Percentiles rank a stretch among this genome's conserved stretches.
These are phyloP conservation scores for Prietella phreatophila DNA, from an alignment of 2,113 vertebrate species.

Conservation along the genomic window DNA sequence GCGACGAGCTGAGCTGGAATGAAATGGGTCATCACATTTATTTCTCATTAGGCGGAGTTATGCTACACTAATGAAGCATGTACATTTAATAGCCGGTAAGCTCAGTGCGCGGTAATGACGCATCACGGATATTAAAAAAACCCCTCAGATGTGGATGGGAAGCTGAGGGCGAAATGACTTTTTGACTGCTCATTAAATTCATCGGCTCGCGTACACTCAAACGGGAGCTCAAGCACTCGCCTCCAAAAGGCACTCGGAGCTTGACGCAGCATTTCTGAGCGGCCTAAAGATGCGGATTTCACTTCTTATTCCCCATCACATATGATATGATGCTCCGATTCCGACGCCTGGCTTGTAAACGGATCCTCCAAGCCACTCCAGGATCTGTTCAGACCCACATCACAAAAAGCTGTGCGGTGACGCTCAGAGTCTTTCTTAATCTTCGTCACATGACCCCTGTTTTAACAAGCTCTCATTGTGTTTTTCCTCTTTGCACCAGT, in stretches of 20 bases:
- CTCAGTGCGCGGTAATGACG: constrained; percentile 53
- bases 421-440: neutral
- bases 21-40: constrained; percentile 39
- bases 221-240: neutral
- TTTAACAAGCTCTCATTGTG: neutral
- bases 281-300: neutral
- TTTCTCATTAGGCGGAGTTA: constrained; percentile 46
- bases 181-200: constrained; percentile 57
- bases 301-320: neutral
- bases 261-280: constrained; percentile 1
- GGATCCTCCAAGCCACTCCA: constrained; percentile 3
- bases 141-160: neutral
- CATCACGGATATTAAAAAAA: neutral
- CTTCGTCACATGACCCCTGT: neutral
- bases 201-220: neutral
- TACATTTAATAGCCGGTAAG: constrained; percentile 48
- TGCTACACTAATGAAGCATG: constrained; percentile 53
- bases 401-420: neutral
- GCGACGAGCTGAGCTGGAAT: constrained; percentile 41
- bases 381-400: constrained; percentile 19
- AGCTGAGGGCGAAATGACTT: neutral
- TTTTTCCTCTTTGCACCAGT: neutral
- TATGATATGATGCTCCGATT: constrained; percentile 16
- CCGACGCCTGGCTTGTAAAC: constrained; percentile 30
- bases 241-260: neutral